Evolutionary conservation across 2,113 vertebrate genomes (phyloP), one percentile per base, ranked within the genome.

Genomic region (Apteryx owenii): DNA sequence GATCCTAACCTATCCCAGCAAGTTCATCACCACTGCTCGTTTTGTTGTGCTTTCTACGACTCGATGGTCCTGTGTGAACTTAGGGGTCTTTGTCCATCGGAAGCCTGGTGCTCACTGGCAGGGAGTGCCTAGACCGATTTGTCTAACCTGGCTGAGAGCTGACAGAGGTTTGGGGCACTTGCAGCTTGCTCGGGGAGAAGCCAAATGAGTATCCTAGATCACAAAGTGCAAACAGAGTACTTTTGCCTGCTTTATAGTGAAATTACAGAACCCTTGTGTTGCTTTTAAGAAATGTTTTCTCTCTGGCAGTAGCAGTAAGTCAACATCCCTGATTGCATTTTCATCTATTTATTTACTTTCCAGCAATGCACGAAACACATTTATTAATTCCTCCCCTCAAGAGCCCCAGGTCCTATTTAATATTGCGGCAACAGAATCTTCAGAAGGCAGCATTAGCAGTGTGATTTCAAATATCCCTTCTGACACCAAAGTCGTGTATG

Each of bases 151-250:
- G 44, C 4, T 4, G 16, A 40, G 56, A 50, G 5, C 21, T 7
- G 7, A 12, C 7, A 38, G 26, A 15, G 42, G 26, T 4, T 0
- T 18, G 16, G 9, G 44, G 9, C 18, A 10, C 36, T n/a, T 71
- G n/a, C 4, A 33, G 7, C 7, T 28, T 48, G 46, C 40, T 26
- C 10, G 10, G 46, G 33, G 62, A 48, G 28, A 58, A 69, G 38
- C 20, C 13, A 44, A 25, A 6, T 2, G 9, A 1, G 10, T 38
- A 1, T 4, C 12, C 10, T 36, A 13, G 20, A 28, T 19, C 12
- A 4, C 23, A 1, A 0, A 5, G 3, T 17, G 23, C 2, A 1
- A 56, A 10, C 12, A 9, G 40, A 48, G 17, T 10, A 5, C 2
- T 18, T 75, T 17, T 31, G 36, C 21, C 29, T 42, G 10, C 21